These are phyloP conservation scores for Aselliscus stoliczkanus DNA, from an alignment of 2,797 vertebrate species.

Conservation along the genomic window DNA sequence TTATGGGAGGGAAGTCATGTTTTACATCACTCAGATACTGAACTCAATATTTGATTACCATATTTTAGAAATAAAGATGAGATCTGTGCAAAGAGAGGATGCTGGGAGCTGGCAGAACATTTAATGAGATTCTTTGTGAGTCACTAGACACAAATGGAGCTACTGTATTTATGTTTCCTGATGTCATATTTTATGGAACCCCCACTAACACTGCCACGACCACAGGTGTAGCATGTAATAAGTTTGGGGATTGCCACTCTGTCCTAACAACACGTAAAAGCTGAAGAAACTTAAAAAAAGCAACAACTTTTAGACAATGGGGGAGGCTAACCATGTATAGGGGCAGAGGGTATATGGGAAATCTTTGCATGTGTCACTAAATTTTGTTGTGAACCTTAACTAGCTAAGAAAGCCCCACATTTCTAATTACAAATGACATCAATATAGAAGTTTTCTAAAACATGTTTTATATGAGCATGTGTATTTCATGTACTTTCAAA, in stretches of 20 bases:
- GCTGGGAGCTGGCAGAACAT: neutral
- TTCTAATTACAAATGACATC: neutral
- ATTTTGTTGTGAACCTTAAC: neutral
- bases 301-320: neutral
- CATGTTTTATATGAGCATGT: neutral
- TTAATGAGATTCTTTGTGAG: neutral
- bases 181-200: neutral
- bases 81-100: neutral
- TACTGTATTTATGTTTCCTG: neutral
- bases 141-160: neutral
- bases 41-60: slow-evolving; percentile 15
- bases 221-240: neutral
- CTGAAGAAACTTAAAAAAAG: neutral
- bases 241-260: neutral
- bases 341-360: neutral
- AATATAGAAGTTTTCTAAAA: neutral
- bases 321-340: neutral
- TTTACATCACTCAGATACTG: neutral
- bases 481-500: neutral
- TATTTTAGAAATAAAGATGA: neutral
- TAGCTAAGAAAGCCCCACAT: neutral
- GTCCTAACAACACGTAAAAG: neutral
- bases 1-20: neutral
- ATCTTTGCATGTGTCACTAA: neutral
- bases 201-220: neutral